phyloP scores from a whole-genome alignment of 2,797 vertebrate genomes.

The Cyprinodon diabolis region DNA sequence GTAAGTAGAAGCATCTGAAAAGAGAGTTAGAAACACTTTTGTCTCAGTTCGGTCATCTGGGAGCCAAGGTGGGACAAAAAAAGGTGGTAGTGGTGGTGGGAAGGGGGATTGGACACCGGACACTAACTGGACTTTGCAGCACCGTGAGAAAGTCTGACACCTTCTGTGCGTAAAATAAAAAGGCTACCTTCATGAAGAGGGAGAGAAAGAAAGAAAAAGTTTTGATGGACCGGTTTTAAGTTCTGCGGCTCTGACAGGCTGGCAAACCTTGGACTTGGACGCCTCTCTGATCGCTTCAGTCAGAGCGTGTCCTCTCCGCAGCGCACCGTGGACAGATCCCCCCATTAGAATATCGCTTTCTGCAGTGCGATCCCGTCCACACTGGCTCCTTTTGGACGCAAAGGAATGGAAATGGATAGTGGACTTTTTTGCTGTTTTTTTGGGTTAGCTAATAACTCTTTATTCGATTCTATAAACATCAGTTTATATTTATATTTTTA shows the following conservation, averaged over 20 bases:
- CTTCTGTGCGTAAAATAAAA: slow-evolving; percentile 61
- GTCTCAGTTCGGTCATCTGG: slow-evolving; percentile 25
- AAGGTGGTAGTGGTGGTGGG: slow-evolving; percentile 16
- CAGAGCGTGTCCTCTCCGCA: slow-evolving; percentile 68
- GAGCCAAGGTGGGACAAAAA: slow-evolving; percentile 37
- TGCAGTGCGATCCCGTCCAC: slow-evolving; percentile 6
- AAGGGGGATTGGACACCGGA: slow-evolving; percentile 73
- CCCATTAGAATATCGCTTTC: slow-evolving; percentile 56
- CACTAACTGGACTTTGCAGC: slow-evolving; percentile 78
- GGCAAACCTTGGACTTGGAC: slow-evolving; percentile 39
- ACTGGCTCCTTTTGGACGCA: background rate
- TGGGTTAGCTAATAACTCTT: background rate
- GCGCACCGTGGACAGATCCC: slow-evolving; percentile 59
- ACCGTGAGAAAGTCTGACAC: slow-evolving; percentile 64
- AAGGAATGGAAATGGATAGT: background rate
- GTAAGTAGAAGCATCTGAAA: slow-evolving; percentile 68
- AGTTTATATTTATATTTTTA: background rate
- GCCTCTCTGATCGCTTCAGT: slow-evolving; percentile 68
- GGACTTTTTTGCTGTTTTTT: background rate
- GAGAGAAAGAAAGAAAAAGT: slow-evolving; percentile 1
- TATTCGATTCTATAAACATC: background rate
- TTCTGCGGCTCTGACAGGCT: background rate
- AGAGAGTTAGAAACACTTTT: slow-evolving; percentile 27
- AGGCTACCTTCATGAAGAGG: slow-evolving; percentile 44
- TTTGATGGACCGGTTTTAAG: slow-evolving; percentile 2